Evolutionary conservation across 2,797 vertebrate species (phyloP).

Genomic region (Merluccius polli): DNA sequence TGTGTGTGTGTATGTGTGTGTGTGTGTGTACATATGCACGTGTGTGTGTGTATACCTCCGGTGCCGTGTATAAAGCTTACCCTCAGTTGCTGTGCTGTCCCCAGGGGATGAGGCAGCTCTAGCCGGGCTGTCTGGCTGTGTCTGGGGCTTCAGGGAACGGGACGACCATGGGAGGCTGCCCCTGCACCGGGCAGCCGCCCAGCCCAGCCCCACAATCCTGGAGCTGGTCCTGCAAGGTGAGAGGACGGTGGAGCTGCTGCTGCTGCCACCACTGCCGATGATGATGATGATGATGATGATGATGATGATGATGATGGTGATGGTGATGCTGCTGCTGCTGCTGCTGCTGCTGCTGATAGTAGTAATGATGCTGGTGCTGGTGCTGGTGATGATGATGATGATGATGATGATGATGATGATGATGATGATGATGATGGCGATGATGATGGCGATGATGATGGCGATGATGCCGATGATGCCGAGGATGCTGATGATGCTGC

Average conservation of each 20-base stretch:
- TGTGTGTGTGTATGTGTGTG: background rate
- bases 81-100: conserved; percentile 8
- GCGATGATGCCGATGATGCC: background rate
- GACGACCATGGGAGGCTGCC: conserved; percentile 79
- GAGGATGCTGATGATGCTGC: background rate
- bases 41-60: background rate
- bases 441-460: too few relatives aligned
- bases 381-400: background rate
- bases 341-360: background rate
- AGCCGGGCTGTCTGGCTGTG: conserved; percentile 66
- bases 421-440: background rate
- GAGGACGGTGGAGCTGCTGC: background rate
- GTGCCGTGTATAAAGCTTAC: background rate
- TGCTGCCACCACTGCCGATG: background rate
- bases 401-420: background rate
- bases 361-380: background rate
- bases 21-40: background rate
- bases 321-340: too few relatives aligned
- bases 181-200: conserved; percentile 75
- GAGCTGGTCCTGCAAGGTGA: conserved; percentile 77
- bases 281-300: background rate
- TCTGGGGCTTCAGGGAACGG: conserved; percentile 74
- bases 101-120: conserved; percentile 75
- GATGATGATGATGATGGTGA: too few relatives aligned
- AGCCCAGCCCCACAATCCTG: conserved; percentile 69